phyloP scores from a whole-genome alignment of 1,140 invertebrate genomes.

The Trissolcus basalis region DNA sequence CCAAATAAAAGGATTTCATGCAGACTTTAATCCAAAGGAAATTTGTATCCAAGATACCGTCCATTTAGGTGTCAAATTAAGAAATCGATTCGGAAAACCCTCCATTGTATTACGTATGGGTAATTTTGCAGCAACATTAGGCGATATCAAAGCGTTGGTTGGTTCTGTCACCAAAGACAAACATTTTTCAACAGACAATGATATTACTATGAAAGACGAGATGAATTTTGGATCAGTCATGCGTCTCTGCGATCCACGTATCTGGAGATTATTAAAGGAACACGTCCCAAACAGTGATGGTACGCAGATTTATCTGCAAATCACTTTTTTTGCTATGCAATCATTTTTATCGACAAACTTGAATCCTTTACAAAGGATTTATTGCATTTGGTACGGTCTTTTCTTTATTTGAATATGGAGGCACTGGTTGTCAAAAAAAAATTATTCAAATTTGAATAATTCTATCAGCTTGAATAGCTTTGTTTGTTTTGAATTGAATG shows the following conservation, averaged over 20 bases:
- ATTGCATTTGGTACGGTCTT: conserved; percentile 33
- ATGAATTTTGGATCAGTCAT: conserved; percentile 42
- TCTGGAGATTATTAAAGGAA: conserved; percentile 20
- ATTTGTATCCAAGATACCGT: conserved; percentile 46
- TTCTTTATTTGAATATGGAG: conserved; percentile 24
- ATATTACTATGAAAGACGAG: conserved; percentile 36
- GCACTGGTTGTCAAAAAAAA: conserved; percentile 20
- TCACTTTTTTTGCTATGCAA: conserved; percentile 17
- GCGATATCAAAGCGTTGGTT: conserved; percentile 20
- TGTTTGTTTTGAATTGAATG: conserved; percentile 31
- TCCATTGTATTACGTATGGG: conserved; percentile 36
- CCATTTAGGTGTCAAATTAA: conserved; percentile 29
- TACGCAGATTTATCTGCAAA: conserved; percentile 24
- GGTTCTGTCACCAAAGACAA: conserved; percentile 29
- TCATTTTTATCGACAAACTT: conserved; percentile 13
- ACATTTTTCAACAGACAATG: conserved; percentile 33
- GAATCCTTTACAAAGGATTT: conserved; percentile 25
- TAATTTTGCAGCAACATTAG: conserved; percentile 18
- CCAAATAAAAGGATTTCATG: too few relatives aligned
- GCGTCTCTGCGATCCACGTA: conserved; percentile 35
- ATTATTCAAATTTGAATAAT: conserved; percentile 28
- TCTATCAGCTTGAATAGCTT: conserved; percentile 21
- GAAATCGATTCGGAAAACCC: conserved; percentile 28
- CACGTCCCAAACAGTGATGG: conserved; percentile 36
- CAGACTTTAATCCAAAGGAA: too few relatives aligned